phyloP scores from a whole-genome alignment of 2,888 invertebrate species.

The Dryobotodes eremita region DNA sequence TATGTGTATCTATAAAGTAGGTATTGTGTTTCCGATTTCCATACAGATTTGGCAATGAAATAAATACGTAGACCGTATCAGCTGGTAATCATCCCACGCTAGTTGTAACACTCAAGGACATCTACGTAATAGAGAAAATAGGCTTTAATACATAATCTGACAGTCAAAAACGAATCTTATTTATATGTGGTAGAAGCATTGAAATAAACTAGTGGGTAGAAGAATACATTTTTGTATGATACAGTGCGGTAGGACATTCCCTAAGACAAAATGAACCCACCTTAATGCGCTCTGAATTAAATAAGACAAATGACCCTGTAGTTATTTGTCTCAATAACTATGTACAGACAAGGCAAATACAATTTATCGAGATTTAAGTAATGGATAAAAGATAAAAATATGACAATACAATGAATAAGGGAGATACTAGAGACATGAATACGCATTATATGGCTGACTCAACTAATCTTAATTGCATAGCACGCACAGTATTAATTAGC shows the following conservation, averaged over 20 bases:
- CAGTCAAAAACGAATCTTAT: conserved; percentile 7
- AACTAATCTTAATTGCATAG: conserved; percentile 62
- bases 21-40: conserved; percentile 19
- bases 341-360: neutral
- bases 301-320: neutral
- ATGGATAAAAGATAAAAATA: conserved; percentile 4
- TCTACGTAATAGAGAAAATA: conserved; percentile 20
- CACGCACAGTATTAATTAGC: conserved; percentile 62
- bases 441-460: conserved; percentile 50
- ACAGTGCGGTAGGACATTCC: neutral
- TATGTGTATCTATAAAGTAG: neutral
- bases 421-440: conserved; percentile 17
- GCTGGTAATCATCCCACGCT: conserved; percentile 51
- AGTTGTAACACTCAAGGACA: conserved; percentile 54
- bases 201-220: neutral
- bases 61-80: conserved; percentile 49
- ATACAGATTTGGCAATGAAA: conserved; percentile 56
- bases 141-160: conserved; percentile 1
- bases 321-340: no score
- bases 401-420: conserved; percentile 11
- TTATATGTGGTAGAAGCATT: neutral
- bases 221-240: neutral
- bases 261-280: neutral
- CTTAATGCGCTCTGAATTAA: neutral
- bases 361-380: neutral